phyloP scores from a whole-genome alignment of 2,113 vertebrate species.

The Rhineura floridana region DNA sequence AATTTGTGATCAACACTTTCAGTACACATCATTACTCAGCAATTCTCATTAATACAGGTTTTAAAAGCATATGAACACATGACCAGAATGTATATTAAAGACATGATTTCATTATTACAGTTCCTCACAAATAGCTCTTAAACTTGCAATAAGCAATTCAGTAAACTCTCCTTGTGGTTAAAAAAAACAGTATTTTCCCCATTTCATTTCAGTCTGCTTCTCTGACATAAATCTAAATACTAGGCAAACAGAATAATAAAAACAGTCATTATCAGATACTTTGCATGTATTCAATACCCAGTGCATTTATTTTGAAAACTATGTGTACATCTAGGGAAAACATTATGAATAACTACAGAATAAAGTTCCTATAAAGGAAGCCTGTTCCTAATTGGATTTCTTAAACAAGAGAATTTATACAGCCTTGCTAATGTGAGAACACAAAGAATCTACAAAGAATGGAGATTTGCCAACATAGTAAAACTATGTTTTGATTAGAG shows the following conservation, averaged over 20 bases:
- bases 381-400: background rate
- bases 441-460: background rate
- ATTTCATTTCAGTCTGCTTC: background rate
- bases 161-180: background rate
- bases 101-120: background rate
- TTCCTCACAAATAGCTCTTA: background rate
- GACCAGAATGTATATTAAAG: background rate
- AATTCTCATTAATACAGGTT: background rate
- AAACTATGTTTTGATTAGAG: background rate
- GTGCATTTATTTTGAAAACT: background rate
- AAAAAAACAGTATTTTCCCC: background rate
- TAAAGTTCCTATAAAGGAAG: background rate
- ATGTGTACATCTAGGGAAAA: background rate
- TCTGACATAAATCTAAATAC: background rate
- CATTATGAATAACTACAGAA: background rate
- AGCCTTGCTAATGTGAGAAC: background rate
- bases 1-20: background rate
- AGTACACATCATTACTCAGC: background rate
- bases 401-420: background rate
- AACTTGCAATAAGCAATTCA: background rate
- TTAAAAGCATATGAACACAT: background rate
- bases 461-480: background rate
- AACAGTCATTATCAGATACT: background rate
- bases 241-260: background rate
- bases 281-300: conserved; percentile 5